phyloP scores from a whole-genome alignment of 2,113 vertebrate species.

The Cephalopterus ornatus region DNA sequence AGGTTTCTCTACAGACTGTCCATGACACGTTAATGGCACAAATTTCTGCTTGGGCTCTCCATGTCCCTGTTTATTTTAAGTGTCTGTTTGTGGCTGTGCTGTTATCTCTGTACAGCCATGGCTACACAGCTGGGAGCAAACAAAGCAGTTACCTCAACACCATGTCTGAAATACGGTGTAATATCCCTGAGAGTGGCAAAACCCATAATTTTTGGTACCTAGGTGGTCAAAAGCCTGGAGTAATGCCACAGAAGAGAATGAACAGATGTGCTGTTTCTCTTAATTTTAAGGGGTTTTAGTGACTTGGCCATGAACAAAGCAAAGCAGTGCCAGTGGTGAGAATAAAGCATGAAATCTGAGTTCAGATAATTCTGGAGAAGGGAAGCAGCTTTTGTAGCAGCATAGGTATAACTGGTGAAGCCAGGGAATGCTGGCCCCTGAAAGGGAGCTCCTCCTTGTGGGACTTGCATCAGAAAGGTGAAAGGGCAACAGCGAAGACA shows the following conservation, averaged over 20 bases:
- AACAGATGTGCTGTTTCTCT: neutral
- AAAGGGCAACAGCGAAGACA: neutral
- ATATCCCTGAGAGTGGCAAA: neutral
- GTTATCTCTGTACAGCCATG: neutral
- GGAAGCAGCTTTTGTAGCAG: neutral
- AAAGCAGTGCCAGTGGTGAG: neutral
- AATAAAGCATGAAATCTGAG: neutral
- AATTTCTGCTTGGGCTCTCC: neutral
- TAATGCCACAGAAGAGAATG: neutral
- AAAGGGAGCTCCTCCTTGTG: neutral
- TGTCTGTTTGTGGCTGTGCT: neutral
- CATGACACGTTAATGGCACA: neutral
- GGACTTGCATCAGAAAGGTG: neutral
- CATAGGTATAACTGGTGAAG: neutral
- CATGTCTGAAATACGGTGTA: neutral
- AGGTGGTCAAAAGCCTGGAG: neutral
- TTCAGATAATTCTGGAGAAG: neutral
- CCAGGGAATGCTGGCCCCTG: rapidly evolving
- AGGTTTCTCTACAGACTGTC: neutral
- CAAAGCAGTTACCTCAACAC: neutral
- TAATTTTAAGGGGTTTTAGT: neutral
- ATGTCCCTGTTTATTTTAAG: neutral
- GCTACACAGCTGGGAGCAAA: neutral
- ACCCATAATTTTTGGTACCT: neutral
- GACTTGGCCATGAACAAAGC: neutral